Conservation (phyloP, 1,140 invertebrate genomes). For the Zaprionus ghesquierei region DNA sequence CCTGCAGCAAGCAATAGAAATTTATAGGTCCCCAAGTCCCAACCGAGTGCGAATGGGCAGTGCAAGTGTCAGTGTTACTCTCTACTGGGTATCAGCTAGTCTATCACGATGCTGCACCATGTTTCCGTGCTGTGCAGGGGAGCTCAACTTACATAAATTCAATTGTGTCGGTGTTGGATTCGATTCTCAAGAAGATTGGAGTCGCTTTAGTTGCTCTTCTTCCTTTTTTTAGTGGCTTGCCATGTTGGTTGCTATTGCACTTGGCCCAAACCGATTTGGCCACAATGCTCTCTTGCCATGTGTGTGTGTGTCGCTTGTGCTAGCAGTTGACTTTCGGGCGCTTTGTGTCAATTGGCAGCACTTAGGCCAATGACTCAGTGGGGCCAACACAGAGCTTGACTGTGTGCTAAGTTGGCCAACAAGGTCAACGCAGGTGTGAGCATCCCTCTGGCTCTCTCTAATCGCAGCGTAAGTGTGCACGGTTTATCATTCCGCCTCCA, state of each 20-base stretch:
- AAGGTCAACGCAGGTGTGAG: conserved; percentile 13
- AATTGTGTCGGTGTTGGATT: conserved; percentile 50
- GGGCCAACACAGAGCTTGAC: conserved; percentile 11
- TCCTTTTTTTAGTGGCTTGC: conserved; percentile 2
- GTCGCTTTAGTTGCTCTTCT: conserved; percentile 23
- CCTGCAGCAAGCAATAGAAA: neutral
- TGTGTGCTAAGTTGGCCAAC: neutral
- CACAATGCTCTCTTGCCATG: neutral
- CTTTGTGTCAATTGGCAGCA: conserved; percentile 47
- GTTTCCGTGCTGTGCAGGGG: neutral
- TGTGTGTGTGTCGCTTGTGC: conserved; percentile 15
- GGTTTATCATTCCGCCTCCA: neutral
- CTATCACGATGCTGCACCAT: neutral
- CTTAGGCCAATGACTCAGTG: conserved; percentile 22
- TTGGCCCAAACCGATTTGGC: conserved; percentile 65
- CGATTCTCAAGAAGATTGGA: conserved; percentile 25
- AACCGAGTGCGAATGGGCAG: neutral
- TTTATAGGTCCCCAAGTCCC: neutral
- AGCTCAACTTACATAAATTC: conserved; percentile 59
- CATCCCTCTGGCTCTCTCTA: conserved; percentile 7
- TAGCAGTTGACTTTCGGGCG: conserved; percentile 41
- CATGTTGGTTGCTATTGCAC: conserved; percentile 46
- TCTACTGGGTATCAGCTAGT: neutral
- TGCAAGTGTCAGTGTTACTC: neutral
- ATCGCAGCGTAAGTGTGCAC: neutral